Percentiles rank a stretch among this genome's conserved stretches.
These are phyloP conservation scores for Phalacrocorax carbo DNA, from an alignment of 2,113 vertebrate species.

Conservation along the genomic window DNA sequence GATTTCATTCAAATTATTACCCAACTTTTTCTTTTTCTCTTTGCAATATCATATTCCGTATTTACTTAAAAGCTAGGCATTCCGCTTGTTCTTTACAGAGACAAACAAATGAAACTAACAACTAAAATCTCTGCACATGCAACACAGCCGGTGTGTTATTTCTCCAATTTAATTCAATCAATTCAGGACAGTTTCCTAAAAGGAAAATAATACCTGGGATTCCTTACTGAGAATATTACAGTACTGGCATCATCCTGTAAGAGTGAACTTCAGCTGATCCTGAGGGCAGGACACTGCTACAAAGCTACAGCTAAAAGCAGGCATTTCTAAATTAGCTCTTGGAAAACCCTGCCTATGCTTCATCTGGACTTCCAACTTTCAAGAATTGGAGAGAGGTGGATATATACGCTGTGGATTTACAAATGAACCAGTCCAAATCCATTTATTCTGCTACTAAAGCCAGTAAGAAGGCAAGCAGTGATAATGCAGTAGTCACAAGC, in stretches of 20 bases:
- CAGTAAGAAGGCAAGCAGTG: slow-evolving; percentile 48
- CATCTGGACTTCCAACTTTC: neutral
- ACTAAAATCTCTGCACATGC: neutral
- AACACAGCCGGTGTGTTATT: neutral
- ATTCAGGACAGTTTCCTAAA: neutral
- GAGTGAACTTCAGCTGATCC: neutral
- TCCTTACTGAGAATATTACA: neutral
- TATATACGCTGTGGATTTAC: neutral
- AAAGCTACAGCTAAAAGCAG: neutral
- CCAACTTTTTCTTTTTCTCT: neutral
- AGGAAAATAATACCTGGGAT: neutral
- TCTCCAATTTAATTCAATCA: neutral
- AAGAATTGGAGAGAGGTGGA: accelerated
- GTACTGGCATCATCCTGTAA: neutral
- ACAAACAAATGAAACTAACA: neutral
- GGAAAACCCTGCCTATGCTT: neutral
- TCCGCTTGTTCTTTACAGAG: neutral
- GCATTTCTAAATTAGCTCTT: neutral
- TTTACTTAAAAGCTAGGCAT: neutral
- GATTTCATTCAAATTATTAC: neutral
- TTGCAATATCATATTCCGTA: neutral
- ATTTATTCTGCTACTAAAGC: neutral
- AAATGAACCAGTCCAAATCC: neutral
- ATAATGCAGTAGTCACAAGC: slow-evolving; percentile 12
- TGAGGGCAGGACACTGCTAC: neutral